phyloP scores from a whole-genome alignment of 2,888 invertebrate genomes.

The Megaustenia siamemsis region DNA sequence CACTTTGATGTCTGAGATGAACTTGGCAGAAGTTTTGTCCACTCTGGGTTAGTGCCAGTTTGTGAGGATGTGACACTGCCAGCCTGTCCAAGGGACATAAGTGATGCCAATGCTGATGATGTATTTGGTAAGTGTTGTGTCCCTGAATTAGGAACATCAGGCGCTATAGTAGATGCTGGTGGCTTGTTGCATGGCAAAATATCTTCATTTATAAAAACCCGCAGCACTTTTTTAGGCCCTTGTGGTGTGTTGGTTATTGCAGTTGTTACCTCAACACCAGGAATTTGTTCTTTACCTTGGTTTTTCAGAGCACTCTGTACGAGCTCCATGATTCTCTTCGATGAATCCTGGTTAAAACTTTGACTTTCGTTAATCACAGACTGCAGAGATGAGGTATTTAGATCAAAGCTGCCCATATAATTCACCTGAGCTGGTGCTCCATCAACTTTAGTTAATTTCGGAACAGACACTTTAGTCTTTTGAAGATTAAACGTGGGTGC shows the following conservation, averaged over 20 bases:
- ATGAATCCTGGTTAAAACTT: conserved; percentile 20
- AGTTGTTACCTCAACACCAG: conserved; percentile 52
- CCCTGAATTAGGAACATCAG: not conserved
- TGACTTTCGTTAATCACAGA: conserved; percentile 21
- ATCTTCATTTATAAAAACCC: conserved; percentile 53
- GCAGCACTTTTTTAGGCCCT: conserved; percentile 50
- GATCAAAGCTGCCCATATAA: conserved; percentile 54
- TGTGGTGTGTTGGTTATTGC: conserved; percentile 46
- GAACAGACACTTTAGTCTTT: not conserved
- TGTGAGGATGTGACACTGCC: not conserved
- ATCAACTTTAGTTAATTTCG: conserved; percentile 33
- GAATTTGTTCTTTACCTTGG: conserved; percentile 28
- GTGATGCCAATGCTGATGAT: conserved; percentile 24
- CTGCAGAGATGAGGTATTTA: conserved; percentile 37
- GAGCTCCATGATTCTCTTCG: conserved; percentile 46
- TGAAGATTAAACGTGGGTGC: conserved; percentile 12
- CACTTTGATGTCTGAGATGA: conserved; percentile 9
- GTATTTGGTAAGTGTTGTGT: not conserved
- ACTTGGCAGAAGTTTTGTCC: conserved; percentile 40
- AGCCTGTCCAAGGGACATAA: conserved; percentile 9
- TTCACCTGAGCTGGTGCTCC: conserved; percentile 45
- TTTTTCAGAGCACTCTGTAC: conserved; percentile 47
- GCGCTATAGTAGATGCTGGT: not conserved
- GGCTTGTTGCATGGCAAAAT: conserved; percentile 30
- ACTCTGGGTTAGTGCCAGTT: not conserved